Base-by-base conservation (phyloP, 1,140 invertebrate species). In the Andrena cerasifolii region DNA sequence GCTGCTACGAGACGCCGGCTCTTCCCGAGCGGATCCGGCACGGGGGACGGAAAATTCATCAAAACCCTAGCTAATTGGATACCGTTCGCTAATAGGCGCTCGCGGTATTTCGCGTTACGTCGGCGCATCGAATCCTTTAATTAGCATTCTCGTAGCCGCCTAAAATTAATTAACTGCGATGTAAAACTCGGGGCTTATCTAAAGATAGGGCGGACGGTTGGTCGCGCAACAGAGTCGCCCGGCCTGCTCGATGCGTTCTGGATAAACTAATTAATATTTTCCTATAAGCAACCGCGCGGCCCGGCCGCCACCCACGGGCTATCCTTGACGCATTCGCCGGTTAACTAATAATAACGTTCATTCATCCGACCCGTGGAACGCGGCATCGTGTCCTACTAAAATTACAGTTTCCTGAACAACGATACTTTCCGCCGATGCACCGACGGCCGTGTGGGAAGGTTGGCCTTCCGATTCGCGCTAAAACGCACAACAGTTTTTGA, bases 391-490 rank as follows among this genome's bases (percentile, higher is more conserved):
- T 47, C 28, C 26, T 33, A 14, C 26, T 51, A 12, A 73, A 73
- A 82, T 83, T 78, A 65, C 63, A 10, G 28, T 73, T 70, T 73
- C 67, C 73, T 18, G 14, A 58, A 63, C 54, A 68, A 68, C 53
- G n/a, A 58, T 59, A 28, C 18, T 28, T 47, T 58, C 56, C 12
- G 47, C n/a, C 62, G 70, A 81, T 67, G 78, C 78, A 78, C 74
- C 21, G 12, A 10, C 33, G 12, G 6, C 3, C 33, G 36, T 47
- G 31, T 26, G 5, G 21, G 36, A 56, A 26, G 53, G 28, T 71
- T 51, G 71, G 45, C n/a, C n/a, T n/a, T n/a, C n/a, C n/a, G 53
- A 26, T 21, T 36, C 16, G 24, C 24, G 62, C 67, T 68, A 83
- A 53, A 66, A 51, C 31, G 33, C 56, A n/a, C n/a, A n/a, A n/a